phyloP scores from a whole-genome alignment of 2,797 vertebrate genomes.

The Sebastes trivittatus region DNA sequence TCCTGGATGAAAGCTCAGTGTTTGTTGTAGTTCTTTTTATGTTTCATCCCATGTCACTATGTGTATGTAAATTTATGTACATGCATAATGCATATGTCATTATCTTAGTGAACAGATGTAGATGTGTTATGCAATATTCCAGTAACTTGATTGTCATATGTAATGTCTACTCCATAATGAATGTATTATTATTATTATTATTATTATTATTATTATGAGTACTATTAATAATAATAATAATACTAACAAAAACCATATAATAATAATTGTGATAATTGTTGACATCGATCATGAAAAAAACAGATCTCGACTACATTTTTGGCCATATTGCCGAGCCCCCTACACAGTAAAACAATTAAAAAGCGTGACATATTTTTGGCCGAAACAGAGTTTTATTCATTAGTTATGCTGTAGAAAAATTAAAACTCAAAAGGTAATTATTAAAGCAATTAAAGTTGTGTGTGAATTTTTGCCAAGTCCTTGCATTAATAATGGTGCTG shows the following conservation, averaged over 20 bases:
- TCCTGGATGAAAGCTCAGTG: too few species aligned
- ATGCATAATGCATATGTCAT: neutral
- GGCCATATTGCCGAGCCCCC: neutral
- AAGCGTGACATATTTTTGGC: neutral
- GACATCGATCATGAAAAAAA: neutral
- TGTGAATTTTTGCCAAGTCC: slow-evolving; percentile 6
- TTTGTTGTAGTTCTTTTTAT: too few species aligned
- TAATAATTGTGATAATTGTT: neutral
- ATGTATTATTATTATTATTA: too few species aligned
- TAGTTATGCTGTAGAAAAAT: neutral
- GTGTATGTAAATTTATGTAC: neutral
- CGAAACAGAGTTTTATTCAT: neutral
- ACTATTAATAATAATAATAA: too few species aligned
- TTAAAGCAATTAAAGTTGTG: slow-evolving; percentile 35
- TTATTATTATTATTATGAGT: too few species aligned
- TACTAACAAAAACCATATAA: too few species aligned
- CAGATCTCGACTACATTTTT: neutral
- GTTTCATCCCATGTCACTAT: too few species aligned
- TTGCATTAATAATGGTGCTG: slow-evolving; percentile 40
- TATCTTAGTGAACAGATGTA: neutral
- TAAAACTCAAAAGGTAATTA: slow-evolving; percentile 29
- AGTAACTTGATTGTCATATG: too few species aligned
- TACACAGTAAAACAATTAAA: neutral
- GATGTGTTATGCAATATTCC: neutral
- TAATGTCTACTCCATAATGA: too few species aligned